Evolutionary conservation across 92 coral and sea anemone species (phyloP), one percentile per base, ranked within the genome.

Genomic region (Parazoanthus darwini): DNA sequence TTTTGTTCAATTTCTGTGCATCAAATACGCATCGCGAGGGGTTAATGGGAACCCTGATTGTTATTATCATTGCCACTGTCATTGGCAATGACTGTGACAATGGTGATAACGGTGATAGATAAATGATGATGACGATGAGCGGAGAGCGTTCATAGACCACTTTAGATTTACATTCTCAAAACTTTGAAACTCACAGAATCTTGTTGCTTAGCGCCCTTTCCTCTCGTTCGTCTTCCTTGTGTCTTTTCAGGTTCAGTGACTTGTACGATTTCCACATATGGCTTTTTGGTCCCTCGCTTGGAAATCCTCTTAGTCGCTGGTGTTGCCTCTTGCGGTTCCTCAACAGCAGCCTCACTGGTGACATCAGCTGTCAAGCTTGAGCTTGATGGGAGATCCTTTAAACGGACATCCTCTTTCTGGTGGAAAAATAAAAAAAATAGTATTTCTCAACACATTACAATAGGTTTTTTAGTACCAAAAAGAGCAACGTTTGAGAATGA

Each of bases 271-370:
- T 84, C 87, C 8, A 84, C 63, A 71, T 70, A 84, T 1, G 87
- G 87, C 46, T 84, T 84, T 29, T 84, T 84, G 15, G 68, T 84
- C 16, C 87, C 87, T 26, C 67, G 87, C 75, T n/a, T 84, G 66
- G 87, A 84, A 84, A 84, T 84, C 44, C 87, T 84, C 51, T 74
- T 84, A 3, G 46, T 26, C 44, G 67, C 46, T 43, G 66, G 14
- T 56, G 59, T 43, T 7, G 2, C 15, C 2, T 18, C 79, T 46
- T 44, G 87, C 0, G 66, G 79, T 15, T 84, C 79, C 74, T 84
- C 87, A 7, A 38, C 66, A 15, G 14, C 26, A 16, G 65, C 43
- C 15, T 44, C 67, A 83, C 15, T 68, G 87, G 78, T 25, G 25
- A 42, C 36, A 29, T 5, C 79, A 29, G 87, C 66, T 26, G 38